These are phyloP conservation scores for Rhinolophus ferrumequinum DNA, from an alignment of 2,113 vertebrate species.

Conservation along the genomic window DNA sequence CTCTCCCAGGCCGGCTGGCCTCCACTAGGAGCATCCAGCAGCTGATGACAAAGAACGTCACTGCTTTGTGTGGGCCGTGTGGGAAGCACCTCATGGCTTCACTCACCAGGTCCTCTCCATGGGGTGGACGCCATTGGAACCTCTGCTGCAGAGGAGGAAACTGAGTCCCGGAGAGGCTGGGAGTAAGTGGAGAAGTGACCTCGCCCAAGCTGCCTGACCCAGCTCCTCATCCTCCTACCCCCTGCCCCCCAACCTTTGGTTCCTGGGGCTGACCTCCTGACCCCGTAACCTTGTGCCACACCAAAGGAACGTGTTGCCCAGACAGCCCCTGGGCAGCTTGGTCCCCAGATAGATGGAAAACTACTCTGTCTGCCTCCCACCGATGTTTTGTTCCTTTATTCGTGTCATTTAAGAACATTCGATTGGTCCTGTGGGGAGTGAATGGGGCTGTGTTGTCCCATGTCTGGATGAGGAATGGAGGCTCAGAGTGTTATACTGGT, in stretches of 20 bases:
- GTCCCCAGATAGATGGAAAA: background rate
- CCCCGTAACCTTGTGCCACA: background rate
- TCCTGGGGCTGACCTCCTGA: background rate
- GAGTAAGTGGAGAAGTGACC: background rate
- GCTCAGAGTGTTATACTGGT: too few species aligned
- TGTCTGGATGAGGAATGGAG: background rate
- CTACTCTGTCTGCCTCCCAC: background rate
- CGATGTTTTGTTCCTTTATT: background rate
- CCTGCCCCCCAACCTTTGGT: background rate
- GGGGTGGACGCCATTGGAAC: too few species aligned
- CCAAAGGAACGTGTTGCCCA: too few species aligned
- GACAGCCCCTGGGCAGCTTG: background rate
- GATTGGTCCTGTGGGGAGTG: too few species aligned
- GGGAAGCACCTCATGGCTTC: background rate
- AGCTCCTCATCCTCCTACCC: background rate
- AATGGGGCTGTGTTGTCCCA: background rate
- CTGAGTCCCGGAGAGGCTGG: background rate
- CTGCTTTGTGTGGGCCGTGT: background rate
- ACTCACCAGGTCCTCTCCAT: background rate
- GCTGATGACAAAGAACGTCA: background rate
- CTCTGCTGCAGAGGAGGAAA: too few species aligned
- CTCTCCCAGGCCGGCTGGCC: too few species aligned
- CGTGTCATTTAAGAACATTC: background rate
- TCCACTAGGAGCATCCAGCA: background rate
- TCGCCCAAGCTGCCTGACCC: background rate